These are phyloP conservation scores for Ageneiosus marmoratus DNA, from an alignment of 2,113 vertebrate species.

Conservation along the genomic window DNA sequence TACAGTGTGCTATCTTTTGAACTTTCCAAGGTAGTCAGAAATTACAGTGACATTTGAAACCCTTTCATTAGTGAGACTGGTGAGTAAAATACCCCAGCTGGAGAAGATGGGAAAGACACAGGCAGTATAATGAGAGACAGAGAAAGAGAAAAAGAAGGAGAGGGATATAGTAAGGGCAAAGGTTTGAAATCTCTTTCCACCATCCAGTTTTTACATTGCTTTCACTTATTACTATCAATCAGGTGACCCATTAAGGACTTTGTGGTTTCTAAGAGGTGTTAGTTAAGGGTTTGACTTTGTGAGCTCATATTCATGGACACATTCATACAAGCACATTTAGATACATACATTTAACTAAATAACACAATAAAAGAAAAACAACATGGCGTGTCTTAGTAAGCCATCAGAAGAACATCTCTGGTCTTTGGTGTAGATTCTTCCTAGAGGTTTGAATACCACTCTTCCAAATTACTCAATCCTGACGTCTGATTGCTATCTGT, in stretches of 20 bases:
- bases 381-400: background rate
- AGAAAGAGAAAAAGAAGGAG: background rate
- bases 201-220: conserved; percentile 27
- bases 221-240: conserved; percentile 52
- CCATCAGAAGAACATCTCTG: no score
- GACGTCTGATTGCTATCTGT: background rate
- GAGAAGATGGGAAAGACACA: conserved; percentile 22
- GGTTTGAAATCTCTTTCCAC: conserved; percentile 27
- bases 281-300: conserved; percentile 12
- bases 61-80: conserved; percentile 58
- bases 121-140: conserved; percentile 50
- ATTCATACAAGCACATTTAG: background rate
- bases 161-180: conserved; percentile 14
- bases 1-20: conserved; percentile 52
- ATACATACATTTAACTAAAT: background rate
- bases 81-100: conserved; percentile 39
- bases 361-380: background rate
- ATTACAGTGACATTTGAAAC: conserved; percentile 61
- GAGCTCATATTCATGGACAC: background rate
- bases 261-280: background rate
- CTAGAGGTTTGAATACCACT: background rate
- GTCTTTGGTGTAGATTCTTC: background rate
- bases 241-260: conserved; percentile 37
- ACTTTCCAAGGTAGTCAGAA: conserved; percentile 59
- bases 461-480: background rate